These are phyloP conservation scores for Centrocercus urophasianus DNA, from an alignment of 2,113 vertebrate species.

Conservation along the genomic window DNA sequence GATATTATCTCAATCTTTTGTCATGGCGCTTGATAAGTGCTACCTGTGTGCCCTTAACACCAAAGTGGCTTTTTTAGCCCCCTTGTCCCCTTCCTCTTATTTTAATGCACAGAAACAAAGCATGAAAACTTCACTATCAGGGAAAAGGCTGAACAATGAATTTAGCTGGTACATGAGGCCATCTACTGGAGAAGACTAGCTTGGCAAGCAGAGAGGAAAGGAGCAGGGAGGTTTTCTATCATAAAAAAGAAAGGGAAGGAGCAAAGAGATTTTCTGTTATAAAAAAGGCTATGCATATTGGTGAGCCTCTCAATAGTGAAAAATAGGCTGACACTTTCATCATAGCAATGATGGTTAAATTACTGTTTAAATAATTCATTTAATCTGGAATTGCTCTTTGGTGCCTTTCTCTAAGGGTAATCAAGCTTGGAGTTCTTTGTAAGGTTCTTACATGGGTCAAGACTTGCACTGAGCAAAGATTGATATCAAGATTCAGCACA, in stretches of 20 bases:
- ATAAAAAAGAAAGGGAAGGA: not conserved
- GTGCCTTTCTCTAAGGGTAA: not conserved
- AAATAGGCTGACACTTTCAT: not conserved
- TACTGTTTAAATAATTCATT: not conserved
- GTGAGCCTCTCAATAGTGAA: not conserved
- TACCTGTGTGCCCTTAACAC: not conserved
- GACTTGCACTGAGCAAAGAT: not conserved
- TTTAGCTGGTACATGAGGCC: constrained; percentile 34
- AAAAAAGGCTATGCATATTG: not conserved
- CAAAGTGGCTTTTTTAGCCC: not conserved
- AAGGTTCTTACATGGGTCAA: not conserved
- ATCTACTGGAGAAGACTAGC: constrained; percentile 51
- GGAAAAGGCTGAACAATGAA: not conserved
- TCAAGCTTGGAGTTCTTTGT: not conserved
- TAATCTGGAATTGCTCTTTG: not conserved
- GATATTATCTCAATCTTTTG: not conserved
- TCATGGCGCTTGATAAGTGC: not conserved
- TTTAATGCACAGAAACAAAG: not conserved
- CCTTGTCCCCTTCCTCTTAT: not conserved
- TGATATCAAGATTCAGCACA: not conserved
- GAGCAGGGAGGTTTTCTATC: not conserved
- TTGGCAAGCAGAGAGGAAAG: not conserved
- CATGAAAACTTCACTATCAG: not conserved
- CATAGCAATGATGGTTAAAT: not conserved
- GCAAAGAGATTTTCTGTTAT: not conserved